A percentile compares a stretch with the other conserved stretches of the same genome.
Evolutionary conservation across 2,113 vertebrate genomes (phyloP).

Genomic region (Vidua chalybeata): DNA sequence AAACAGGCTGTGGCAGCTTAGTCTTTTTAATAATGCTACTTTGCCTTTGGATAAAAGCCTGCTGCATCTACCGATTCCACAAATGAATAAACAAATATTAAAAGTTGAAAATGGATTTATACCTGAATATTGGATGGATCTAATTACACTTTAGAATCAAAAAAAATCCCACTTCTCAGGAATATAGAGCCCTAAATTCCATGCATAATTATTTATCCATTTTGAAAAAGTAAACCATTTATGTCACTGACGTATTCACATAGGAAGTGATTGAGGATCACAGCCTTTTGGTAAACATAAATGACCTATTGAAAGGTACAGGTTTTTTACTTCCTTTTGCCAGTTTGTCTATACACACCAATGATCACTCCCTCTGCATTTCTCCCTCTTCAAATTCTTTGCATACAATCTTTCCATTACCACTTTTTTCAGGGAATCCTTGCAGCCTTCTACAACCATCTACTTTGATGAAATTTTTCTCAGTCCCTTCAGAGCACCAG

Average conservation of each 20-base stretch:
- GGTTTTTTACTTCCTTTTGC: not conserved
- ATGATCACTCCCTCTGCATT: not conserved
- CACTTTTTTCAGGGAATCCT: not conserved
- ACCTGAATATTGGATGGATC: slow-evolving; percentile 15
- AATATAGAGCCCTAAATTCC: not conserved
- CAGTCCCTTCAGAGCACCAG: not conserved
- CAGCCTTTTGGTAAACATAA: not conserved
- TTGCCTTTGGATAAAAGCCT: slow-evolving; percentile 45
- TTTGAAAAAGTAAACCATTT: not conserved
- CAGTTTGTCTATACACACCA: not conserved
- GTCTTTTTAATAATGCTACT: slow-evolving; percentile 54
- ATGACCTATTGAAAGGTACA: not conserved
- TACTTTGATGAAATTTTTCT: not conserved
- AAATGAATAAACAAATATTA: slow-evolving; percentile 37
- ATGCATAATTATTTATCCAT: not conserved
- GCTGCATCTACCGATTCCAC: not conserved
- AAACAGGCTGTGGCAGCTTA: slow-evolving; percentile 7
- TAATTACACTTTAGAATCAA: not conserved
- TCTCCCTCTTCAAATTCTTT: not conserved
- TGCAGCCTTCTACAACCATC: not conserved
- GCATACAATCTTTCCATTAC: not conserved
- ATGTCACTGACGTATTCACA: not conserved
- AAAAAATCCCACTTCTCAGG: not conserved
- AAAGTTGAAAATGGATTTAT: slow-evolving; percentile 33
- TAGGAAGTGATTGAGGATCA: not conserved